These are phyloP conservation scores for Vanacampus margaritifer DNA, from an alignment of 2,113 vertebrate species.

Conservation along the genomic window DNA sequence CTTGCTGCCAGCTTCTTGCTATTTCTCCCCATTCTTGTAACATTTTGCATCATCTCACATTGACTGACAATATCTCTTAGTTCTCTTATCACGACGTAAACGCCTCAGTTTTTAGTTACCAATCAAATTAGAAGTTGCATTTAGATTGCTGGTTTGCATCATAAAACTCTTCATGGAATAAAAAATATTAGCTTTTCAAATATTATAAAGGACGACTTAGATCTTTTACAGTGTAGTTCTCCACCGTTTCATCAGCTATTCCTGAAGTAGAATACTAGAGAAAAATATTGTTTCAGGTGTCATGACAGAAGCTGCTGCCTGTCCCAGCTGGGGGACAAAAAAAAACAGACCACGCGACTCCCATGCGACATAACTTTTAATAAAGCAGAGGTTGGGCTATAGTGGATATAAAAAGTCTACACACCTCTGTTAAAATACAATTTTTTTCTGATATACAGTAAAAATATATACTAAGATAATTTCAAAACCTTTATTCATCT, in stretches of 20 bases:
- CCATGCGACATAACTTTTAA: no score
- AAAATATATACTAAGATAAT: no score
- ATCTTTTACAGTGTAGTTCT: not conserved
- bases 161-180: not conserved
- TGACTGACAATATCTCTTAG: conserved; percentile 12
- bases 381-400: not conserved
- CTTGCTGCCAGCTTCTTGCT: conserved; percentile 32
- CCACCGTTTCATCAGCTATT: not conserved
- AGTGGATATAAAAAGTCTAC: not conserved
- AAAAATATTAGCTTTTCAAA: not conserved
- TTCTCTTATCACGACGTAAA: conserved; percentile 18
- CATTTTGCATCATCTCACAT: conserved; percentile 43
- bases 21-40: conserved; percentile 27
- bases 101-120: not conserved
- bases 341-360: no score
- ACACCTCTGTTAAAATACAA: not conserved
- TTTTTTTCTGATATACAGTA: no score
- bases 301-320: no score
- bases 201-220: not conserved
- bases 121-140: not conserved
- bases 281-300: not conserved
- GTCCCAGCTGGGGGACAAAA: not conserved
- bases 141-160: conserved; percentile 3
- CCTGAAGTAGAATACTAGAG: not conserved
- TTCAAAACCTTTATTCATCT: no score